Conservation (phyloP, 2,797 vertebrate genomes). For the Intellagama lesueurii region DNA sequence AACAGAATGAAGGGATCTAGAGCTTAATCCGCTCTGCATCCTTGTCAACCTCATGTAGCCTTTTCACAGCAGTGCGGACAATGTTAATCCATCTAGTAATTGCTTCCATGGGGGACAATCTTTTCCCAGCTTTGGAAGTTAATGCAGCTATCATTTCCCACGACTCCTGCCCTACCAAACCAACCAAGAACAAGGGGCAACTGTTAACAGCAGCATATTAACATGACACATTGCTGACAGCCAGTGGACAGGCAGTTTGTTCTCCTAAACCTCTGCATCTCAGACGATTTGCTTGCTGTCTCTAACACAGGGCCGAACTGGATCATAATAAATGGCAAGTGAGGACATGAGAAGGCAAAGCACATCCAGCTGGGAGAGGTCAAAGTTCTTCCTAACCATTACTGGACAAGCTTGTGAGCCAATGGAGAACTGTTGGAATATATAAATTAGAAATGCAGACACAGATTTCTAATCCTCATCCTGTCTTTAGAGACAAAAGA, state of each 20-base stretch:
- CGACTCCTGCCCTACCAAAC: constrained; percentile 44
- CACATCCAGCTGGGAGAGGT: neutral
- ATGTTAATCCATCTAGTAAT: constrained; percentile 65
- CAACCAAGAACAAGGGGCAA: constrained; percentile 7
- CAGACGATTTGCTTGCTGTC: constrained; percentile 1
- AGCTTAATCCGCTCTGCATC: constrained; percentile 49
- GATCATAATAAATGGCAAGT: neutral
- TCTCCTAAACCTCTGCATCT: constrained; percentile 1
- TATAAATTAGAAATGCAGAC: neutral
- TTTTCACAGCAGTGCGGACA: constrained; percentile 53
- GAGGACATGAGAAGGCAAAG: neutral
- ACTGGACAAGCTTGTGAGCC: neutral
- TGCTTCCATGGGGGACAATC: constrained; percentile 61
- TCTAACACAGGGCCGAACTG: neutral
- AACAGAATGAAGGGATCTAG: constrained; percentile 37
- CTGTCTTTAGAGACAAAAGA: neutral
- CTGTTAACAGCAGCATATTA: constrained; percentile 20
- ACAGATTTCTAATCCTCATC: neutral
- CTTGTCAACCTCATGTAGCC: constrained; percentile 34
- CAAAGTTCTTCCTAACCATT: neutral
- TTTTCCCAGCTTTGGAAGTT: constrained; percentile 64
- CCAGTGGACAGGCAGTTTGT: constrained; percentile 11
- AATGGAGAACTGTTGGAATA: neutral
- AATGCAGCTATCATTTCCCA: constrained; percentile 48
- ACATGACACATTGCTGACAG: constrained; percentile 2